Evolutionary conservation across 2,888 invertebrate genomes (phyloP).

Genomic region (Dinocampus coccinellae): DNA sequence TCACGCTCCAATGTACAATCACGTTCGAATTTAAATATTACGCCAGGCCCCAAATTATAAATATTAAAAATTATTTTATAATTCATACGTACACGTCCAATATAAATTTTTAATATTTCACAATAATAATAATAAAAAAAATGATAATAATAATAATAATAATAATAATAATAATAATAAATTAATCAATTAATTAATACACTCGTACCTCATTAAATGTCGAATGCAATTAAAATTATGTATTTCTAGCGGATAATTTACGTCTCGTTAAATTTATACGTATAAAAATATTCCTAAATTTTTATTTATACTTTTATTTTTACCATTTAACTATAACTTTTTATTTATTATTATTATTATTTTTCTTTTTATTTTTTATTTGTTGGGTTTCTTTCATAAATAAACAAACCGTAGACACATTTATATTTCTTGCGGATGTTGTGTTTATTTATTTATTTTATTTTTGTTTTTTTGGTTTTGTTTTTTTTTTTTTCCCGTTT

Average conservation of each 20-base stretch:
- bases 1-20: slow-evolving; percentile 52
- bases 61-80: background rate
- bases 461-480: no score
- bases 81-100: background rate
- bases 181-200: no score
- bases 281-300: no score
- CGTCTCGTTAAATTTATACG: no score
- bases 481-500: background rate
- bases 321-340: background rate
- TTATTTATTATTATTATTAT: background rate
- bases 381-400: background rate
- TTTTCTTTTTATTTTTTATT: background rate
- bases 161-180: no score
- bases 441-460: background rate
- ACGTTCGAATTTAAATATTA: slow-evolving; percentile 44
- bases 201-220: no score
- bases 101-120: background rate
- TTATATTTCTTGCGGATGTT: background rate
- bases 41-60: background rate
- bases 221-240: no score
- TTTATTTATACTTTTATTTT: no score
- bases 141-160: no score
- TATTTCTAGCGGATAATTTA: no score
- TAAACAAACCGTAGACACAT: background rate
- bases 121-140: no score